Evolutionary conservation across 2,113 vertebrate species (phyloP).

Genomic region (Andinoacara biseriatus): DNA sequence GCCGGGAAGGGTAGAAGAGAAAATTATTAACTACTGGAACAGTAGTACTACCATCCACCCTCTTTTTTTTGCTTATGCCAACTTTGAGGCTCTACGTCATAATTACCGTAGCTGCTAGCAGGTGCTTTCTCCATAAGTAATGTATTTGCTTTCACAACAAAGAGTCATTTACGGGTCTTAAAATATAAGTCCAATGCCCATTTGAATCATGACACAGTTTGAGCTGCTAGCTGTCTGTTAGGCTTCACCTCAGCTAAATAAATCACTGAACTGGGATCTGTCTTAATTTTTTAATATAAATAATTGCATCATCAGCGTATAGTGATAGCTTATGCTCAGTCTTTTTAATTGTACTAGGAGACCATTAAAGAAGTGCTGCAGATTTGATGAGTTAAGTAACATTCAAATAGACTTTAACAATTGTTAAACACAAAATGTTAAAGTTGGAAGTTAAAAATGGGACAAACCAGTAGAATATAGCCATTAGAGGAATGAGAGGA

Average conservation of each 20-base stretch:
- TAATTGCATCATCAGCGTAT: not conserved
- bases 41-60: not conserved
- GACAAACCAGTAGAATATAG: not conserved
- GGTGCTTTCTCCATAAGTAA: too few relatives aligned
- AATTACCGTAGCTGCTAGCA: too few relatives aligned
- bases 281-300: not conserved
- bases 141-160: too few relatives aligned
- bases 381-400: not conserved
- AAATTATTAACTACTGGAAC: not conserved
- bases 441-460: not conserved
- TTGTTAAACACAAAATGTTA: not conserved
- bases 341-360: not conserved
- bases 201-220: too few relatives aligned
- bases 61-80: not conserved
- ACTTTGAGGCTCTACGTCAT: too few relatives aligned
- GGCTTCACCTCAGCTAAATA: too few relatives aligned
- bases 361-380: not conserved
- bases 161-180: too few relatives aligned
- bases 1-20: not conserved
- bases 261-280: not conserved
- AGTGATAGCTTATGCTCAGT: not conserved
- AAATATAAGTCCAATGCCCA: too few relatives aligned
- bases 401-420: not conserved
- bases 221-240: too few relatives aligned
- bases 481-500: not conserved